These are phyloP conservation scores for Drosophila paramelanica DNA, from an alignment of 2,888 invertebrate species.

Conservation along the genomic window DNA sequence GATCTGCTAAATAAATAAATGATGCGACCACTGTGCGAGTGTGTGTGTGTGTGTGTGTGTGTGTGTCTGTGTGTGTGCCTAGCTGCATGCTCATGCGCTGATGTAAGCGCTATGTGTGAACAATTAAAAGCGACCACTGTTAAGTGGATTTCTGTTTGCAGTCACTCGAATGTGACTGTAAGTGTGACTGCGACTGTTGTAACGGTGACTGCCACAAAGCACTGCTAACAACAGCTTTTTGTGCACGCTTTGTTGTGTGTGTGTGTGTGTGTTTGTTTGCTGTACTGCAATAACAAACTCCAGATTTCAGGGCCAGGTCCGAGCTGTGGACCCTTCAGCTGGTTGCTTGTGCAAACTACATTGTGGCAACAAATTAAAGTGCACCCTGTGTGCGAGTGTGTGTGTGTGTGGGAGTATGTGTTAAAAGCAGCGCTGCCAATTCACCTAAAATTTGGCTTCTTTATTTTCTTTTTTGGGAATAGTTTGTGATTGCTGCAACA, in stretches of 20 bases:
- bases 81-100: conserved; percentile 78
- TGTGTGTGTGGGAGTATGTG: neutral
- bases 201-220: conserved; percentile 30
- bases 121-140: conserved; percentile 55
- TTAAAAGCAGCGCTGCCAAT: conserved; percentile 1
- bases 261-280: conserved; percentile 13
- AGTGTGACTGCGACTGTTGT: conserved; percentile 11
- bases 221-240: conserved; percentile 42
- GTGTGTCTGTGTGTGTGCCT: conserved; percentile 28
- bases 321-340: conserved; percentile 13
- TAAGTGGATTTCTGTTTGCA: conserved; percentile 63
- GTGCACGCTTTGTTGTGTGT: conserved; percentile 18
- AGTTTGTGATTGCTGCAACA: no score
- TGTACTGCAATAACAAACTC: conserved; percentile 43
- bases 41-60: conserved; percentile 15
- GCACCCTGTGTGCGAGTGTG: conserved; percentile 25
- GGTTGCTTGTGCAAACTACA: conserved; percentile 25
- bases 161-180: conserved; percentile 37
- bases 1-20: conserved; percentile 71
- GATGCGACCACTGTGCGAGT: conserved; percentile 33
- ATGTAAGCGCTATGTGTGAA: conserved; percentile 59
- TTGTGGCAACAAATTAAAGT: conserved; percentile 51
- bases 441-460: conserved; percentile 2
- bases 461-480: no score
- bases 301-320: conserved; percentile 65